Base-by-base conservation (phyloP, 2,888 invertebrate genomes). In the Galerucella calmariensis region DNA sequence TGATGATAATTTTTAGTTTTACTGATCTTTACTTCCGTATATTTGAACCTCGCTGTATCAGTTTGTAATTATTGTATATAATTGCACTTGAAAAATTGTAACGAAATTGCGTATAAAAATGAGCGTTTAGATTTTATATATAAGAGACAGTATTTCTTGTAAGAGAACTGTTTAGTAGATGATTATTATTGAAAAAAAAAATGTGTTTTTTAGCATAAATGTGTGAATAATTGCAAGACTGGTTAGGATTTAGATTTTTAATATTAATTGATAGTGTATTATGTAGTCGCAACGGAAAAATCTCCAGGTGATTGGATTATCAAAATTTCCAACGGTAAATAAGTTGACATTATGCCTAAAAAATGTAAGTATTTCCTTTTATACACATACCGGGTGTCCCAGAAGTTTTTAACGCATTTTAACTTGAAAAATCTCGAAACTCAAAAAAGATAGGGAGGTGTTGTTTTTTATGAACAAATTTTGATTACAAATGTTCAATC, bases 221-320 rank as follows among this genome's bases (percentile, higher is more conserved):
- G 86, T 83, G 85, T 86, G 86, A 86, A 85, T 84, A 56, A 56
- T 81, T 82, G 85, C 83, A 87, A 87, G 87, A 87, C 87, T 87
- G 87, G 86, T 85, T 87, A 87, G 86, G 53, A 79, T 77, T 73
- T 82, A 83, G 82, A 73, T 69, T 72, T 71, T 63, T 67, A 44
- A 56, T 70, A 70, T 56, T 56, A 20, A 53, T 11, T 46, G 6
- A 14, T 44, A 46, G 63, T 6, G 20, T 65, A 46, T 46, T 41
- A 65, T 48, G 44, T 20, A 44, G 8, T 16, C 46, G 14, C 44
- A 65, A 65, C 5, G 46, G 20, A 20, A 20, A 65, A 41, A 44
- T 63, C 16, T 65, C 0, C 14, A 9, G 11, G n/a, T 56, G 10
- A 56, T 56, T 56, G 16, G 2, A 56, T 20, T 20, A 20, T 16